Base-by-base conservation (phyloP, 2,888 invertebrate genomes). In the Clostera curtula region DNA sequence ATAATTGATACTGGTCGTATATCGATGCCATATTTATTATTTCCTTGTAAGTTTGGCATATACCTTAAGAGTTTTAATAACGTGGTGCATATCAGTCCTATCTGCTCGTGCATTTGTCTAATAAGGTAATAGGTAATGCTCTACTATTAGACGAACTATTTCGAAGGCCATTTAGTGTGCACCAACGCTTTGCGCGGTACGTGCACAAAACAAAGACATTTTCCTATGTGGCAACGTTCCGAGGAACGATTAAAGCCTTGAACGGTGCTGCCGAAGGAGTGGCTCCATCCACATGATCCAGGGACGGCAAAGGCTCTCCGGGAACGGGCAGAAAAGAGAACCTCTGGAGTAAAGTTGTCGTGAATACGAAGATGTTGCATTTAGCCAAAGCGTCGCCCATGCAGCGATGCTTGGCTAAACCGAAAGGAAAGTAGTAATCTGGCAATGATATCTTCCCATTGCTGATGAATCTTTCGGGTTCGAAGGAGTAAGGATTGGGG, bases 281-380 rank as follows among this genome's bases (percentile, higher is more conserved):
- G 1, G 91, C 91, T 0, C 94, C 94, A 54, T 94, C 94, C 0
- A 89, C 77, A 19, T 90, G 89, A 12, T 88, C 86, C 9, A 87
- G 74, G 3, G 89, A 85, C 0, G 93, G 93, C 32, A 87, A 66
- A 0, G 79, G 67, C 36, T 89, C 86, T 0, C 89, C 91, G 0
- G 90, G 88, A 1, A 87, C 86, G 0, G 89, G 73, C 1, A 86
- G 63, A 53, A 95, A 89, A 3, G 86, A 86, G 47, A 91, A 94
- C 47, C 85, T 87, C 65, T 94, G 94, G 43, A 95, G 71, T 44
- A 94, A 73, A 0, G 89, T 85, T 0, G 93, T 88, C 0, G 88
- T 88, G 49, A 94, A 91, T 15, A 93, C 64, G 54, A 94, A 95
- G 25, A 94, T 85, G 52, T 92, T 94, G 46, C 92, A 91, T 49